phyloP scores from a whole-genome alignment of 2,888 invertebrate genomes.

The Cerceris rybyensis region DNA sequence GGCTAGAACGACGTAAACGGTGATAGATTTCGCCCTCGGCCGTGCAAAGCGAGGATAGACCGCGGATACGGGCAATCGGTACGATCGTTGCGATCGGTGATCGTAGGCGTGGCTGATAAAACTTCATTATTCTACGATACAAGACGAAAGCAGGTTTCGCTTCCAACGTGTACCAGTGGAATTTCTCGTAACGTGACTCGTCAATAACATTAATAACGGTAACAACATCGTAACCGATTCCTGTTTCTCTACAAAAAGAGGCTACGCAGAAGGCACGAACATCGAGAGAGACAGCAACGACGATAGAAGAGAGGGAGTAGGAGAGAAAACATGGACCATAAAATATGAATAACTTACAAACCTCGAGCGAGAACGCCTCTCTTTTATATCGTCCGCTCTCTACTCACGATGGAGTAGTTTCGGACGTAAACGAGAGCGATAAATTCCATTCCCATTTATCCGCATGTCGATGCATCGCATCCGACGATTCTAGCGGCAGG shows the following conservation, averaged over 20 bases:
- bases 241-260: conserved; percentile 47
- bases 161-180: conserved; percentile 36
- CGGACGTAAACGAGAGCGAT: no score
- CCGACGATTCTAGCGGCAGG: no score
- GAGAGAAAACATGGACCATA: neutral
- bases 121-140: conserved; percentile 56
- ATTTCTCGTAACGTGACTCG: conserved; percentile 57
- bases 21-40: neutral
- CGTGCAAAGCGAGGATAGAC: neutral
- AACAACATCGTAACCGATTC: conserved; percentile 55
- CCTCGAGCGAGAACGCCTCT: neutral
- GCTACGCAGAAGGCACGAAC: conserved; percentile 5
- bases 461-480: no score
- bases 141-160: conserved; percentile 52
- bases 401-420: no score
- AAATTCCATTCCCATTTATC: no score
- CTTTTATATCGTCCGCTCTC: no score
- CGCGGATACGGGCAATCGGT: conserved; percentile 38
- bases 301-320: neutral
- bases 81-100: conserved; percentile 54
- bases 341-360: neutral
- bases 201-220: conserved; percentile 62
- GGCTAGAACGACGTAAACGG: conserved; percentile 17
- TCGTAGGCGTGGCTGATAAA: conserved; percentile 60
- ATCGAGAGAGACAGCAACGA: conserved; percentile 16